Evolutionary conservation across 1,140 invertebrate genomes (phyloP), one percentile per base, ranked within the genome.

Genomic region (Physella acuta): DNA sequence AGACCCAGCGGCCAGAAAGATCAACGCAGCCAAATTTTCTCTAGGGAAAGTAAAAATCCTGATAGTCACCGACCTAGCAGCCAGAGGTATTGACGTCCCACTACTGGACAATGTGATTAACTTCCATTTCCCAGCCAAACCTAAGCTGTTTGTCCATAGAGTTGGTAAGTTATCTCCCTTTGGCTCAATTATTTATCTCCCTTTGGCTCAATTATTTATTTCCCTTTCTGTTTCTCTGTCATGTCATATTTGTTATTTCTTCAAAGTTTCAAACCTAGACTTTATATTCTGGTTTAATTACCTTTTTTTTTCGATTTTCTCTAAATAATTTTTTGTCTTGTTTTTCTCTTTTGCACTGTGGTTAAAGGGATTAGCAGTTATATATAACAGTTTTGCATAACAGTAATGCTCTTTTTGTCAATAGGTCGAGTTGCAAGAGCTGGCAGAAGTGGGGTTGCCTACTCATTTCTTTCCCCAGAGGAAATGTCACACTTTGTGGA

Each of bases 121-220:
- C 85, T 95, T 91, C 77, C 92, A 99, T 87, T 99, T 99, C 82
- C 97, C 98, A 0, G 91, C 93, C 0, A 98, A 97, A 85, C 89
- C 94, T 0, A 99, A 99, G 86, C 86, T 99, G 14, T 99, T 98
- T 88, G 92, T 99, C 31, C 97, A 99, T 85, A 89, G 97, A 90
- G 97, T 98, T 68, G 97, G 94, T 94, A 85, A 88, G 92, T 89
- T 68, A 44, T n/a, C n/a, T n/a, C n/a, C n/a, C n/a, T n/a, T n/a
- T n/a, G n/a, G n/a, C n/a, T n/a, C n/a, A n/a, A n/a, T n/a, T n/a
- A n/a, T n/a, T n/a, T n/a, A n/a, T n/a, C n/a, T n/a, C n/a, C n/a
- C n/a, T n/a, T n/a, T n/a, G n/a, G n/a, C n/a, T n/a, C n/a, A n/a
- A n/a, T n/a, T n/a, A n/a, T n/a, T n/a, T n/a, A n/a, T n/a, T n/a